Evolutionary conservation across 2,888 invertebrate species (phyloP).

Genomic region (Cyrtodaria siliqua): DNA sequence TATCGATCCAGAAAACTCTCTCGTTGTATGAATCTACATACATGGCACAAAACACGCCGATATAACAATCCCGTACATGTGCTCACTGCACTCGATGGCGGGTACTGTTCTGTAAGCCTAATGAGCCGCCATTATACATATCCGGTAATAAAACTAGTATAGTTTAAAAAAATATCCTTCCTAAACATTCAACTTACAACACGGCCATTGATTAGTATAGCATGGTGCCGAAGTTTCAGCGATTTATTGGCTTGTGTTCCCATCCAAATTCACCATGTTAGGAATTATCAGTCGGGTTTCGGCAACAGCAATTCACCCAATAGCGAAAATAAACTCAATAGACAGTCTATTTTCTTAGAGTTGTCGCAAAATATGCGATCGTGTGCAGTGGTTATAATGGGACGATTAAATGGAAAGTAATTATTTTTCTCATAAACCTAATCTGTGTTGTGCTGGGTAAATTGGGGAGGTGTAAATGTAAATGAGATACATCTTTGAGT

Average conservation of each 20-base stretch:
- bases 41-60: neutral
- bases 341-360: conserved; percentile 35
- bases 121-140: too few relatives aligned
- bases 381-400: conserved; percentile 10
- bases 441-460: too few relatives aligned
- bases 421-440: neutral
- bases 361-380: conserved; percentile 27
- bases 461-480: too few relatives aligned
- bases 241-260: conserved; percentile 31
- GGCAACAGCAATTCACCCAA: conserved; percentile 8
- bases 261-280: conserved; percentile 12
- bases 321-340: conserved; percentile 31
- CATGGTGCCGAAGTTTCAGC: conserved; percentile 5
- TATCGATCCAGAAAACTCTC: conserved; percentile 9
- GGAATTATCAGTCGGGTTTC: conserved; percentile 33
- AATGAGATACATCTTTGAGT: too few relatives aligned
- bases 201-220: conserved; percentile 7
- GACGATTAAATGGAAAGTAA: neutral
- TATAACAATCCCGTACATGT: too few relatives aligned
- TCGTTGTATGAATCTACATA: neutral
- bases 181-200: too few relatives aligned
- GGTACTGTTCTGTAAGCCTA: too few relatives aligned
- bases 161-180: too few relatives aligned
- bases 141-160: too few relatives aligned
- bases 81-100: too few relatives aligned